phyloP scores from a whole-genome alignment of 1,140 invertebrate genomes.

The Odontomachus brunneus region DNA sequence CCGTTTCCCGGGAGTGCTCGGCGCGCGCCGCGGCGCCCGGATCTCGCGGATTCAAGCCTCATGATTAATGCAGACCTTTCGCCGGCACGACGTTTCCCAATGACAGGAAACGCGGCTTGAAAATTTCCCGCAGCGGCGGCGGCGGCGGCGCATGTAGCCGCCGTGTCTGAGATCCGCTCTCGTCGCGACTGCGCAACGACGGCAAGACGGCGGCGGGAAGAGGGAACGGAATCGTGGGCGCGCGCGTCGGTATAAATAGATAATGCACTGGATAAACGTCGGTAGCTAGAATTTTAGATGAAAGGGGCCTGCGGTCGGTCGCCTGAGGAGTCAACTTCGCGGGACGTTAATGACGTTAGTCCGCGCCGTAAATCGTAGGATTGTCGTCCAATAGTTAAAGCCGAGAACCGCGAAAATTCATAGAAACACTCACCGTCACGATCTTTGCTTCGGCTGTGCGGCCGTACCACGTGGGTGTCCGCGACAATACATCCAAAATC shows the following conservation, averaged over 20 bases:
- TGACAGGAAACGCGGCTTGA: conserved; percentile 64
- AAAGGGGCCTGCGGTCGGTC: conserved; percentile 56
- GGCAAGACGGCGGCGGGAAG: not conserved
- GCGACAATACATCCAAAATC: not conserved
- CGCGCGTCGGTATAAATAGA: conserved; percentile 77
- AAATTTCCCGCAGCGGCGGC: conserved; percentile 64
- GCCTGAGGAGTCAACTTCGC: conserved; percentile 48
- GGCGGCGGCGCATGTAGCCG: conserved; percentile 23
- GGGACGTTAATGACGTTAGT: conserved; percentile 68
- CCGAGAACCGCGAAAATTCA: conserved; percentile 7
- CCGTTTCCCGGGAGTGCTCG: conserved; percentile 46
- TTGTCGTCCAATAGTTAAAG: conserved; percentile 40
- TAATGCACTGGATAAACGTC: conserved; percentile 76
- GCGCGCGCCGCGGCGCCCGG: conserved; percentile 24
- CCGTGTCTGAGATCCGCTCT: conserved; percentile 49
- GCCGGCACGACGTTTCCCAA: conserved; percentile 67
- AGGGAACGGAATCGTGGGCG: conserved; percentile 51
- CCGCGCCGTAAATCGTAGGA: conserved; percentile 53
- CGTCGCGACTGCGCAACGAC: conserved; percentile 23
- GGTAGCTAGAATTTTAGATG: conserved; percentile 69
- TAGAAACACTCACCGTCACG: not conserved
- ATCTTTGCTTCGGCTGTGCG: not conserved
- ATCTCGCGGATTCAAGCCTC: conserved; percentile 66
- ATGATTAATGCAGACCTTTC: conserved; percentile 72
- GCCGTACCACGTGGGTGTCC: not conserved